phyloP scores from a whole-genome alignment of 1,140 invertebrate genomes.

The Drosophila rhopaloa region DNA sequence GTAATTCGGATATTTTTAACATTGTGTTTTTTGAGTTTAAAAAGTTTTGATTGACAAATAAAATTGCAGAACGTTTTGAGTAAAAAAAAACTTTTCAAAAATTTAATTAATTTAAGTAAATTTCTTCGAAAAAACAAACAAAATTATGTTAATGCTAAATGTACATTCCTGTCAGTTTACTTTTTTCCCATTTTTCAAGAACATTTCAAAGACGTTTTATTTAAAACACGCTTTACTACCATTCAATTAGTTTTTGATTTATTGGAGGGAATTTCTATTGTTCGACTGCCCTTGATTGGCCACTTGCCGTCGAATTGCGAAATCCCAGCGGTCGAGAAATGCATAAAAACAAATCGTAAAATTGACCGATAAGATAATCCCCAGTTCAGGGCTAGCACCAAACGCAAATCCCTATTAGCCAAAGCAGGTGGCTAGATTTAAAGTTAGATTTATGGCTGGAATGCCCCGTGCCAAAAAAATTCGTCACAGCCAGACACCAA shows the following conservation, averaged over 20 bases:
- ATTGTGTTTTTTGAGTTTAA: neutral
- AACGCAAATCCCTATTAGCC: constrained; percentile 36
- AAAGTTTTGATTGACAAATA: neutral
- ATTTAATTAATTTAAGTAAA: too few relatives aligned
- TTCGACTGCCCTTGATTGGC: constrained; percentile 20
- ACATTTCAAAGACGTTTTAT: constrained; percentile 22
- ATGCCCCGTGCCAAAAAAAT: constrained; percentile 25
- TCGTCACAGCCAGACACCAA: constrained; percentile 35
- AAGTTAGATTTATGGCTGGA: constrained; percentile 62
- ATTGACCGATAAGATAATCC: constrained; percentile 68
- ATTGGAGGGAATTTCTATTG: constrained; percentile 27
- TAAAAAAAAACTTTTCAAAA: too few relatives aligned
- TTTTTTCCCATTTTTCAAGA: neutral
- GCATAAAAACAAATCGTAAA: constrained; percentile 64
- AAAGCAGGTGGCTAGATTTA: constrained; percentile 52
- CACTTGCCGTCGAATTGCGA: constrained; percentile 43
- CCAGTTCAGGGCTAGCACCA: constrained; percentile 14
- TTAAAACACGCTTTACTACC: constrained; percentile 9
- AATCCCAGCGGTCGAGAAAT: constrained; percentile 47
- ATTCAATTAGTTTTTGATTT: constrained; percentile 22
- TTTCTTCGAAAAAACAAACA: too few relatives aligned
- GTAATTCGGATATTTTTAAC: neutral
- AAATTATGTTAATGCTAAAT: too few relatives aligned
- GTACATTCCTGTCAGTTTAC: too few relatives aligned
- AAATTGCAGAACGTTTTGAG: neutral